Conservation (phyloP, 2,113 vertebrate species). For the Tympanuchus pallidicinctus region DNA sequence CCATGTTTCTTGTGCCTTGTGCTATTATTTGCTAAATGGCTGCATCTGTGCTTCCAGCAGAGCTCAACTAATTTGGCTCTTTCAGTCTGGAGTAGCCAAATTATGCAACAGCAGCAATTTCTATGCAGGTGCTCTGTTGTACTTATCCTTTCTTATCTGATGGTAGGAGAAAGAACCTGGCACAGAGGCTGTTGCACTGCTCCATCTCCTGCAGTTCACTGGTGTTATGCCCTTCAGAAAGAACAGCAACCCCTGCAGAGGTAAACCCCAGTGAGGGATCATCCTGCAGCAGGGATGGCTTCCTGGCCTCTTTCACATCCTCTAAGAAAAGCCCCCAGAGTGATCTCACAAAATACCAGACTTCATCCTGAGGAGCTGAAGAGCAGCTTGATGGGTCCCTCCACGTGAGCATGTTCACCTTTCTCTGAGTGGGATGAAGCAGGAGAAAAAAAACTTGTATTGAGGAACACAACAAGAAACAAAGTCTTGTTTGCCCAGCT, state of each 20-base stretch:
- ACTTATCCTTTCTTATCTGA: neutral
- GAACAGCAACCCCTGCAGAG: neutral
- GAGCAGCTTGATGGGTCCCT: neutral
- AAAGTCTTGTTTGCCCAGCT: neutral
- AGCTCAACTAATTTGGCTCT: neutral
- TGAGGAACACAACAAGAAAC: neutral
- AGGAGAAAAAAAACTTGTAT: neutral
- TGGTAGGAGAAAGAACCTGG: neutral
- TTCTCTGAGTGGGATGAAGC: neutral
- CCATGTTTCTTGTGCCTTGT: neutral
- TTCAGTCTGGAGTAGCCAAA: neutral
- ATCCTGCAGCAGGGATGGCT: neutral
- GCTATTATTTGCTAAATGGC: neutral
- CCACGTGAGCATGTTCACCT: fast-evolving
- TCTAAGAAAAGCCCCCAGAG: neutral
- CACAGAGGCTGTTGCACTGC: neutral
- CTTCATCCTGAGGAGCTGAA: fast-evolving
- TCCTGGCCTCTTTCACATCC: neutral
- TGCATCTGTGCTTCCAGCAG: neutral
- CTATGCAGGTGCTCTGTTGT: constrained; percentile 24
- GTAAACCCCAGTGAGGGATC: neutral
- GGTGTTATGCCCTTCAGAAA: neutral
- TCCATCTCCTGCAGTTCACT: neutral
- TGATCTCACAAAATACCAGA: neutral
- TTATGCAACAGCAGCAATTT: constrained; percentile 2